These are phyloP conservation scores for Canis aureus DNA, from an alignment of 2,113 vertebrate species.

Conservation along the genomic window DNA sequence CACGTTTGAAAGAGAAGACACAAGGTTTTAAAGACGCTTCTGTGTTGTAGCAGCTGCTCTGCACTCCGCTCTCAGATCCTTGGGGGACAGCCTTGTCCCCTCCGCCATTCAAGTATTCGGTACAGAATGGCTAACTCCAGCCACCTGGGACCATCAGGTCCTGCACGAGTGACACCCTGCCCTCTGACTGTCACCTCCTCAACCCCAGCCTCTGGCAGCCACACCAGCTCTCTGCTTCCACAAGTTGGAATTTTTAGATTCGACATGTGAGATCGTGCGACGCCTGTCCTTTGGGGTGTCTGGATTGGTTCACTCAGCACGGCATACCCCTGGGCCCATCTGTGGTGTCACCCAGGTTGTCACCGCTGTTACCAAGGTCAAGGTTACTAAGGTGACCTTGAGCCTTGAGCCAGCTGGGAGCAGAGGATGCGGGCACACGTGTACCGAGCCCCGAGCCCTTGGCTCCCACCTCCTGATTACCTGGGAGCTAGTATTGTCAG, in stretches of 20 bases:
- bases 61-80: neutral
- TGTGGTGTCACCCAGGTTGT: rapidly evolving
- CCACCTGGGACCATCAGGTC: neutral
- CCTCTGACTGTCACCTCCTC: rapidly evolving
- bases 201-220: rapidly evolving
- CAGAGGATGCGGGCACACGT: rapidly evolving
- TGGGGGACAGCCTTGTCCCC: rapidly evolving
- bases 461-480: rapidly evolving
- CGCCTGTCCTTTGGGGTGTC: neutral
- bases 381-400: neutral
- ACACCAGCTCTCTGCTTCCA: neutral
- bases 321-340: neutral
- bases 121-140: neutral
- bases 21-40: neutral
- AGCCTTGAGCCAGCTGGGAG: neutral
- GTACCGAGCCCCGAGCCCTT: rapidly evolving
- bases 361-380: rapidly evolving
- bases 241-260: no score
- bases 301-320: no score
- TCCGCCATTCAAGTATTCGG: neutral
- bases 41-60: no score
- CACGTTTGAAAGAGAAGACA: neutral
- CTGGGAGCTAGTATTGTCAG: no score
- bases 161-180: rapidly evolving
- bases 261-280: rapidly evolving